Conservation (phyloP, 2,797 vertebrate species). For the Phataginus tricuspis region DNA sequence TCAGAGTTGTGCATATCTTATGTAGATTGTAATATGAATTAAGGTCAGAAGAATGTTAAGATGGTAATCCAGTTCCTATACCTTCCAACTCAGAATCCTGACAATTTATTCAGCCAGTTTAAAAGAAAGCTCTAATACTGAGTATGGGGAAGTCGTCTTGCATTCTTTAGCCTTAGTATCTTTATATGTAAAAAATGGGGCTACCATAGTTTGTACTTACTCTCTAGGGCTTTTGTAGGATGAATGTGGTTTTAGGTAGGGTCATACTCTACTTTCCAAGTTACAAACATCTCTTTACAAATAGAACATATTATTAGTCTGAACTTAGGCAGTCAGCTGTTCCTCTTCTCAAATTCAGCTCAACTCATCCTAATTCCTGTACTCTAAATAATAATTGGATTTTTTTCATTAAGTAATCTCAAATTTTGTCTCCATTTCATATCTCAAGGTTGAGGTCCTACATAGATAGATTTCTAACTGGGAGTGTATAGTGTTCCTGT, state of each 20-base stretch:
- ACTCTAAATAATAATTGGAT: not conserved
- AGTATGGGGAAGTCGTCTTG: not conserved
- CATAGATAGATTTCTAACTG: not conserved
- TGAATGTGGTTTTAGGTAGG: not conserved
- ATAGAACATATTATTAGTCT: not conserved
- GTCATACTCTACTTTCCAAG: not conserved
- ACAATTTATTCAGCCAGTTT: not conserved
- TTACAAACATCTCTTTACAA: not conserved
- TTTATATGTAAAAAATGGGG: not conserved
- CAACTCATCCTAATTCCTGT: not conserved
- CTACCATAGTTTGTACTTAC: not conserved
- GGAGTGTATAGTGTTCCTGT: not conserved
- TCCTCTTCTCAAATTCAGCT: not conserved
- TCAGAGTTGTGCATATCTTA: not conserved
- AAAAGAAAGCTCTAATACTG: not conserved
- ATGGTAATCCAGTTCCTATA: not conserved
- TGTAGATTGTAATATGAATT: not conserved
- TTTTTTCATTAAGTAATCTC: not conserved
- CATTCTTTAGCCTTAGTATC: not conserved
- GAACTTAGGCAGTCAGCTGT: not conserved
- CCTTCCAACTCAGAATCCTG: not conserved
- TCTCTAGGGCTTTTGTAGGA: not conserved
- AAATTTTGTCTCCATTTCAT: not conserved
- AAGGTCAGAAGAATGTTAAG: not conserved
- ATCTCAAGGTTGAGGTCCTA: not conserved